Evolutionary conservation across 2,888 invertebrate species (phyloP).

Genomic region (Cataglyphis livida): DNA sequence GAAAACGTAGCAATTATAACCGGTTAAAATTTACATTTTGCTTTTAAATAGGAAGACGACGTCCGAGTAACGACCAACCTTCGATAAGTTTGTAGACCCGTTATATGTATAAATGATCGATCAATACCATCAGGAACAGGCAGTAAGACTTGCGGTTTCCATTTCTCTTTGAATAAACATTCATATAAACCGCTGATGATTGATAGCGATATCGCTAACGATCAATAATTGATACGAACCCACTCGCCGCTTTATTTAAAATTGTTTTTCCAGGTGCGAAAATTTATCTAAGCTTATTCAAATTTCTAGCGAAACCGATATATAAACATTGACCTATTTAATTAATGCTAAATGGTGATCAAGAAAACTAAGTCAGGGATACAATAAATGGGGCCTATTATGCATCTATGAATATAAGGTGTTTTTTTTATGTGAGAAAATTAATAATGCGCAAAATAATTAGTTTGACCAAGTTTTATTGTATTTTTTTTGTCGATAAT

Average conservation of each 20-base stretch:
- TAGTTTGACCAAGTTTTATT: background rate
- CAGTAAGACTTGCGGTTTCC: background rate
- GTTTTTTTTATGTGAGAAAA: conserved; percentile 23
- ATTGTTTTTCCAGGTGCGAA: background rate
- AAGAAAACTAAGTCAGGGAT: conserved; percentile 45
- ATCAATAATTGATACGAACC: background rate
- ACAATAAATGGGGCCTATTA: conserved; percentile 23
- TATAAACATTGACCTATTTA: background rate
- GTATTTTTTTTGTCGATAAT: background rate
- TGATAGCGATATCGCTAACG: conserved; percentile 7
- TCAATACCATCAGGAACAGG: conserved; percentile 28
- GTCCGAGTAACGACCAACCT: conserved; percentile 17
- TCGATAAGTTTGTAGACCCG: conserved; percentile 40
- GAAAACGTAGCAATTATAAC: conserved; percentile 65
- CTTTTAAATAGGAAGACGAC: conserved; percentile 48
- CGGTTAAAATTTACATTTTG: conserved; percentile 58
- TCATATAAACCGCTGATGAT: background rate
- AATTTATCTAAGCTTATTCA: conserved; percentile 30
- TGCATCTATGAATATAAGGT: conserved; percentile 8
- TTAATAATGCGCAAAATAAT: background rate
- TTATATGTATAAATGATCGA: conserved; percentile 23
- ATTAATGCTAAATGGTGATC: conserved; percentile 17
- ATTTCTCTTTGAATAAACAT: conserved; percentile 14
- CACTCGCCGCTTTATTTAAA: background rate
- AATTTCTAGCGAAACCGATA: conserved; percentile 11